Percentiles rank a stretch among this genome's conserved stretches.
Evolutionary conservation across 1,140 invertebrate species (phyloP).

Genomic region (Pseudomyrmex sp.): DNA sequence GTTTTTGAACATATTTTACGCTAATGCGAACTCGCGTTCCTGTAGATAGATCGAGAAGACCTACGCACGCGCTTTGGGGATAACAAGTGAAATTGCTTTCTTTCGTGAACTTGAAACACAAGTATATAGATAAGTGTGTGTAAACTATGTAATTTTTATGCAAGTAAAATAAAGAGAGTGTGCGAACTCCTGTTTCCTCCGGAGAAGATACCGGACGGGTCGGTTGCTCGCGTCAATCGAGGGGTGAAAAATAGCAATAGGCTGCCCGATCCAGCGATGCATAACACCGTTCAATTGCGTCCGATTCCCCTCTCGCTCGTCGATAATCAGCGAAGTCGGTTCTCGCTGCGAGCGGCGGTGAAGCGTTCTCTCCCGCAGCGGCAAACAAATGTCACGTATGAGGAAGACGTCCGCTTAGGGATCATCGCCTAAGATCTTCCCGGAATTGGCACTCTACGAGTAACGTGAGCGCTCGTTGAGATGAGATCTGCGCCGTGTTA

Average conservation of each 20-base stretch:
- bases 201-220: not conserved
- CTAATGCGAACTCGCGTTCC: not conserved
- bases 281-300: conserved; percentile 37
- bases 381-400: conserved; percentile 58
- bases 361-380: not conserved
- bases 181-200: not conserved
- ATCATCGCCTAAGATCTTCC: conserved; percentile 54
- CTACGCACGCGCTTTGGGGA: too few species aligned
- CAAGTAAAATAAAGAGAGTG: not conserved
- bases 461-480: conserved; percentile 58
- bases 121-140: too few species aligned
- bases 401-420: conserved; percentile 43
- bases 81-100: too few species aligned
- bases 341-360: conserved; percentile 19
- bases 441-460: conserved; percentile 50
- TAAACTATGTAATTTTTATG: too few species aligned
- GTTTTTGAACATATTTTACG: not conserved
- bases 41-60: not conserved
- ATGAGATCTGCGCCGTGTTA: conserved; percentile 44
- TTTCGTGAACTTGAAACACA: too few species aligned
- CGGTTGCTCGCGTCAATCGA: not conserved
- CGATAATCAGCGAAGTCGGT: conserved; percentile 26
- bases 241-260: conserved; percentile 1
- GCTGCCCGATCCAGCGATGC: conserved; percentile 18
- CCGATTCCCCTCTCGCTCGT: conserved; percentile 22